These are phyloP conservation scores for Cebidichthys violaceus DNA, from an alignment of 2,113 vertebrate genomes.

Conservation along the genomic window DNA sequence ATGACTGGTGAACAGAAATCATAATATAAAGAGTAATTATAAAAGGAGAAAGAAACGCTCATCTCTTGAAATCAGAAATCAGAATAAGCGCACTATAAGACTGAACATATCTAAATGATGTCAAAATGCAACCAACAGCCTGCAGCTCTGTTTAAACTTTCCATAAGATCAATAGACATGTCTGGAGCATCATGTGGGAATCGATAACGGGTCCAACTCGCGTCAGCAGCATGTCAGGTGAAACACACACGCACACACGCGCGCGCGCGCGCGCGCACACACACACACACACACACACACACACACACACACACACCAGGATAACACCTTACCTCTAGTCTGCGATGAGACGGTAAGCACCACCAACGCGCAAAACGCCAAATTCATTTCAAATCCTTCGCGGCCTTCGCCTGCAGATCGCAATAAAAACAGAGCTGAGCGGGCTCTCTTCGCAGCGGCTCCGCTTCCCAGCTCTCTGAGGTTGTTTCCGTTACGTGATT, in stretches of 20 bases:
- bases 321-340: constrained; percentile 64
- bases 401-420: constrained; percentile 13
- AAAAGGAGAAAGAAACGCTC: not conserved
- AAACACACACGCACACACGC: not conserved
- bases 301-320: constrained; percentile 3
- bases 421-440: not conserved
- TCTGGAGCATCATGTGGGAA: constrained; percentile 42
- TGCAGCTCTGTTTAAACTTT: not conserved
- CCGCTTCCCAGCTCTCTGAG: constrained; percentile 42
- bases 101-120: not conserved
- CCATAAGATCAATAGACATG: not conserved
- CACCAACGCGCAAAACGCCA: constrained; percentile 59
- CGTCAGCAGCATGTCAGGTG: constrained; percentile 38
- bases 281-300: not conserved
- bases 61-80: not conserved
- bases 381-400: constrained; percentile 45
- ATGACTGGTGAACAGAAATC: not conserved
- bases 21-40: no score
- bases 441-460: constrained; percentile 27
- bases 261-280: constrained; percentile 15
- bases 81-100: not conserved
- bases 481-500: constrained; percentile 78
- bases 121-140: not conserved
- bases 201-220: constrained; percentile 26
- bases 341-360: constrained; percentile 64